Evolutionary conservation across 92 coral and sea anemone species (phyloP).

Genomic region (Palythoa caribaeorum): DNA sequence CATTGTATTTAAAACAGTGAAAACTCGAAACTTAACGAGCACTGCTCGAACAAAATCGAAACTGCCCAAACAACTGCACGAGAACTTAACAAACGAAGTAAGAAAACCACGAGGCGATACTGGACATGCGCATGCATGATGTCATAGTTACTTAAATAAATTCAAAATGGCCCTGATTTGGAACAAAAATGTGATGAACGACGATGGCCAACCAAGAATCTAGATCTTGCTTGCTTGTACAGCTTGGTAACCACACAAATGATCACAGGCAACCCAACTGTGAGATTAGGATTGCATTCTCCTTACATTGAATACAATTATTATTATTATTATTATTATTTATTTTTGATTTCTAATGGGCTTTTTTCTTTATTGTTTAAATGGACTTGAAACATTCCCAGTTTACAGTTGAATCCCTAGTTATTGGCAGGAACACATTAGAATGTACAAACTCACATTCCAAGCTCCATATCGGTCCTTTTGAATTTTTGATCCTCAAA

Average conservation of each 20-base stretch:
- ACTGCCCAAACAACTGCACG: background rate
- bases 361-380: too few relatives aligned
- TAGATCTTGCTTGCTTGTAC: conserved; percentile 1
- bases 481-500: too few relatives aligned
- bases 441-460: too few relatives aligned
- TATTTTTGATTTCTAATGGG: too few relatives aligned
- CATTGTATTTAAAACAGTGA: conserved; percentile 37
- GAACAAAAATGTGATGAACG: conserved; percentile 32
- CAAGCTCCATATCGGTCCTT: too few relatives aligned
- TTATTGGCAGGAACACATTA: too few relatives aligned
- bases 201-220: conserved; percentile 9
- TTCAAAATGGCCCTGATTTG: background rate
- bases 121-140: conserved; percentile 23
- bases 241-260: conserved; percentile 28
- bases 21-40: conserved; percentile 26
- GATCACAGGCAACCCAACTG: conserved; percentile 15
- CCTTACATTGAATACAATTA: background rate
- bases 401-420: too few relatives aligned
- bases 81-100: conserved; percentile 10
- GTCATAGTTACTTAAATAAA: background rate
- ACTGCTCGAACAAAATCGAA: background rate
- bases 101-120: conserved; percentile 19
- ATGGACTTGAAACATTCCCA: too few relatives aligned
- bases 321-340: too few relatives aligned
- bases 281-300: background rate